Conservation (phyloP, 2,797 vertebrate genomes). For the Cetoscarus ocellatus region DNA sequence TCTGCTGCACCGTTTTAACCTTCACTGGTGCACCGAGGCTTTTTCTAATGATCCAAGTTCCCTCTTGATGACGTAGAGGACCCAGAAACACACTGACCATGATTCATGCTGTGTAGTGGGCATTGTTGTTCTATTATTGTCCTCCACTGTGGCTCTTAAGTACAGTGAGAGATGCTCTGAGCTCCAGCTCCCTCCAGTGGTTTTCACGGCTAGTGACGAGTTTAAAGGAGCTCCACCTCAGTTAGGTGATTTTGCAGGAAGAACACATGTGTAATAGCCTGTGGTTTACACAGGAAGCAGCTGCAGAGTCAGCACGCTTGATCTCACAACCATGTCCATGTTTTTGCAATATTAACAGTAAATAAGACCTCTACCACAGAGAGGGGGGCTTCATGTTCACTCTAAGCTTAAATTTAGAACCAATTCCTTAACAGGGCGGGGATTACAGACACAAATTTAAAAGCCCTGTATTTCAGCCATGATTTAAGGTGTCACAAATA, state of each 20-base stretch:
- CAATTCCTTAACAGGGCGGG: not conserved
- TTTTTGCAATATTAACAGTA: not conserved
- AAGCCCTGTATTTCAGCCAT: not conserved
- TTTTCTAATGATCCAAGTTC: not conserved
- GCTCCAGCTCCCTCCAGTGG: constrained; percentile 59
- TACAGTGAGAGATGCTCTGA: constrained; percentile 10
- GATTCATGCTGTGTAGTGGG: not conserved
- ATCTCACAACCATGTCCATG: constrained; percentile 19
- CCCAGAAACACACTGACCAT: not conserved
- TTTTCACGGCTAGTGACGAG: not conserved
- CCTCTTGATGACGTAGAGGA: not conserved
- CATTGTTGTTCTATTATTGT: not conserved
- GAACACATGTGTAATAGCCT: not conserved
- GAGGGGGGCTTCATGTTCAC: not conserved
- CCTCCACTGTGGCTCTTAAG: not conserved
- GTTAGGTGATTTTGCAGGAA: not conserved
- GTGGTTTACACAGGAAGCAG: constrained; percentile 67
- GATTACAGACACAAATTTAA: not conserved
- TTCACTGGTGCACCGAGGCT: not conserved
- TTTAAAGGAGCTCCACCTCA: not conserved
- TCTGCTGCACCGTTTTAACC: not conserved
- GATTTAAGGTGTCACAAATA: too few species aligned
- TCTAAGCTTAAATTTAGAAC: not conserved
- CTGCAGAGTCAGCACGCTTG: constrained; percentile 37
- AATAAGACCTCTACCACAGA: not conserved